phyloP scores from a whole-genome alignment of 2,888 invertebrate genomes.

The Agrochola litura region DNA sequence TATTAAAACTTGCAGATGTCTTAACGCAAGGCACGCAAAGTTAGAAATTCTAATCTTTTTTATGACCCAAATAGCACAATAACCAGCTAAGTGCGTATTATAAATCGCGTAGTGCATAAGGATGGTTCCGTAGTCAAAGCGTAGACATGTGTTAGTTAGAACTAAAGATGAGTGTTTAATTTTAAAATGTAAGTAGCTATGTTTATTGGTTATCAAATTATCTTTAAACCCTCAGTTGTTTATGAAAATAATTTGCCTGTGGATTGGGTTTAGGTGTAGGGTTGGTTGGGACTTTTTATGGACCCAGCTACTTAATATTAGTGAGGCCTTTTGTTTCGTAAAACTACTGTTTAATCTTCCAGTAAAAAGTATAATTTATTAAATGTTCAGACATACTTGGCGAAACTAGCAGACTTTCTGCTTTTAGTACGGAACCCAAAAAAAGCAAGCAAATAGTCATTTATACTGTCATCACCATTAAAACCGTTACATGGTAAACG shows the following conservation, averaged over 20 bases:
- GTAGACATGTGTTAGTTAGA: background rate
- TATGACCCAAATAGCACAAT: slow-evolving; percentile 5
- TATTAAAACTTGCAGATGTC: slow-evolving; percentile 27
- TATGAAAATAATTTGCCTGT: background rate
- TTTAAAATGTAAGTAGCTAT: too few relatives aligned
- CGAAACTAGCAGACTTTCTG: background rate
- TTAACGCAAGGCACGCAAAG: slow-evolving; percentile 8
- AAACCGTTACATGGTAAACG: slow-evolving; percentile 30
- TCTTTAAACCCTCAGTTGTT: too few relatives aligned
- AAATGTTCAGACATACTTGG: background rate
- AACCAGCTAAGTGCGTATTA: background rate
- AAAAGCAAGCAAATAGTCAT: slow-evolving; percentile 9
- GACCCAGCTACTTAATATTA: background rate
- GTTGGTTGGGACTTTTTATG: background rate
- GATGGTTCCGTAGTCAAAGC: background rate
- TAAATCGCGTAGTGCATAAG: background rate
- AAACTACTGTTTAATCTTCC: background rate
- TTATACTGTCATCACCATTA: slow-evolving; percentile 34
- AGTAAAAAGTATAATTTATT: background rate
- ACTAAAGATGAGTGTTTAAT: background rate
- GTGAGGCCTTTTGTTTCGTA: background rate
- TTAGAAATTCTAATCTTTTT: slow-evolving; percentile 11
- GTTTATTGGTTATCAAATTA: too few relatives aligned
- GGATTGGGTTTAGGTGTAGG: background rate
- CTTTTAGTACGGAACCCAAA: slow-evolving; percentile 1